A percentile compares a stretch with the other conserved stretches of the same genome.
These are phyloP conservation scores for Dallia pectoralis DNA, from an alignment of 2,797 vertebrate species.

Conservation along the genomic window DNA sequence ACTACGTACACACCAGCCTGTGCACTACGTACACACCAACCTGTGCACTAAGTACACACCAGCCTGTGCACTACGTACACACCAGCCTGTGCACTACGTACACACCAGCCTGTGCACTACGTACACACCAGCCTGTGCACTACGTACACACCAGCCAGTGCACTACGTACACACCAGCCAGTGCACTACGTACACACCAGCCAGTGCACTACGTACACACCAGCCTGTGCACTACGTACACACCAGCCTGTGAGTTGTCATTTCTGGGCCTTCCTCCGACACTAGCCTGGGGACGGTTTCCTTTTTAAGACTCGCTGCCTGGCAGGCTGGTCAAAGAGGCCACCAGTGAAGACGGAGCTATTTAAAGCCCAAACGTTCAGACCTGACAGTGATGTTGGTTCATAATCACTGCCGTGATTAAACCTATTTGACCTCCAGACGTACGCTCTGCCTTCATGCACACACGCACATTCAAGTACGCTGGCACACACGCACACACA, in stretches of 20 bases:
- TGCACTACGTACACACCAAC: not conserved
- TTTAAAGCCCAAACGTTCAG: slow-evolving; percentile 17
- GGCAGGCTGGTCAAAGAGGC: slow-evolving; percentile 1
- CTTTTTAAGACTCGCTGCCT: not conserved
- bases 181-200: not conserved
- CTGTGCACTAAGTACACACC: no score
- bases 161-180: not conserved
- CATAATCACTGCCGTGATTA: slow-evolving; percentile 27
- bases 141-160: not conserved
- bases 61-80: not conserved
- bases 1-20: not conserved
- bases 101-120: not conserved
- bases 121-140: not conserved
- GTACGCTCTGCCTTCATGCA: slow-evolving; percentile 1
- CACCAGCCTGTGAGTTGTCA: not conserved
- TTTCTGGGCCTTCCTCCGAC: slow-evolving; percentile 1
- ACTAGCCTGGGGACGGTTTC: slow-evolving; percentile 10
- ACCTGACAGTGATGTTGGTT: slow-evolving; percentile 25
- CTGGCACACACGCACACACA: not conserved
- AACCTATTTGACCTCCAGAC: slow-evolving; percentile 12
- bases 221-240: no score
- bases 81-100: not conserved
- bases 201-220: not conserved
- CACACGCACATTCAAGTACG: not conserved
- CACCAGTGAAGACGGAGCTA: slow-evolving; percentile 12